phyloP scores from a whole-genome alignment of 1,140 invertebrate species.

The Pachypeltis micranthus region DNA sequence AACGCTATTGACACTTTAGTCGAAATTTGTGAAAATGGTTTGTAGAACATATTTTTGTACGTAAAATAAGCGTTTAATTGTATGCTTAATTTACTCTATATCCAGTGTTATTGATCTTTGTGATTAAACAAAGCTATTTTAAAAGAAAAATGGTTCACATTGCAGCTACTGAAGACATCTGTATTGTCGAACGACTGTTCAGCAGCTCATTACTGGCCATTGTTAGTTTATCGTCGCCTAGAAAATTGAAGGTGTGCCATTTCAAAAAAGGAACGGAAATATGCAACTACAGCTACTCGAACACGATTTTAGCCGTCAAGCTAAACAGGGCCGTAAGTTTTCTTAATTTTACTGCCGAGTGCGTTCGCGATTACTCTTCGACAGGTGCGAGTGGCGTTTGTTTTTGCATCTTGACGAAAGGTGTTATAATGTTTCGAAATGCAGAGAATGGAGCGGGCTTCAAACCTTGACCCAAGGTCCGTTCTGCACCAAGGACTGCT shows the following conservation, averaged over 20 bases:
- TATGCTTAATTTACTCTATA: too few relatives aligned
- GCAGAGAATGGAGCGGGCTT: too few relatives aligned
- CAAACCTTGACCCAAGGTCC: too few relatives aligned
- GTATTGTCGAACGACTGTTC: constrained; percentile 90
- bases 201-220: constrained; percentile 92
- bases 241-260: constrained; percentile 92
- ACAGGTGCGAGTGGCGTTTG: background rate
- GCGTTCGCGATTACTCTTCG: too few relatives aligned
- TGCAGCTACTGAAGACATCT: constrained; percentile 71
- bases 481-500: too few relatives aligned
- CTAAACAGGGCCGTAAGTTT: constrained; percentile 82
- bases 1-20: constrained; percentile 74
- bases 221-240: constrained; percentile 79
- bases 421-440: too few relatives aligned
- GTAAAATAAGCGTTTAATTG: too few relatives aligned
- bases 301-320: constrained; percentile 92
- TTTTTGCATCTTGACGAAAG: constrained; percentile 6
- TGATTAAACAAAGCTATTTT: too few relatives aligned
- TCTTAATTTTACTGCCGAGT: too few relatives aligned
- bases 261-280: constrained; percentile 98
- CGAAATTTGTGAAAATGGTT: constrained; percentile 70
- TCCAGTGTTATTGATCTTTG: too few relatives aligned
- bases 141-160: too few relatives aligned
- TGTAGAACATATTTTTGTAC: too few relatives aligned
- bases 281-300: constrained; percentile 95